phyloP scores from a whole-genome alignment of 1,140 invertebrate species.

The Mactra quadrangularis region DNA sequence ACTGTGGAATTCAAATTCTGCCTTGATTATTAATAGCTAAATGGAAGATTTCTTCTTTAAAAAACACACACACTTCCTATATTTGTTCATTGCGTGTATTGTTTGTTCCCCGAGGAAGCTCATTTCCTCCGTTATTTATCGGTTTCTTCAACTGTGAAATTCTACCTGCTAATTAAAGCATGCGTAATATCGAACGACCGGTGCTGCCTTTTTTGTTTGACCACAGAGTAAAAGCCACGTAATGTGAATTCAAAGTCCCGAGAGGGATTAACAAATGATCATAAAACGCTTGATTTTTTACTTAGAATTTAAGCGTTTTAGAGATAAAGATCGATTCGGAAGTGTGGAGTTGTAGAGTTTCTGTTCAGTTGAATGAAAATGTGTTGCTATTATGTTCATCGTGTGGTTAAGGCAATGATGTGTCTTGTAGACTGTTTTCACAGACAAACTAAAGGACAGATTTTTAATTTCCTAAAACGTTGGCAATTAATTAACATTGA shows the following conservation, averaged over 20 bases:
- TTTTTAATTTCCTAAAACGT: too few relatives aligned
- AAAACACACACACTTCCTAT: too few relatives aligned
- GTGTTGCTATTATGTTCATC: too few relatives aligned
- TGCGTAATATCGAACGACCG: conserved; percentile 2
- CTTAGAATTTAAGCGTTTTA: background rate
- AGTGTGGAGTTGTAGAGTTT: background rate
- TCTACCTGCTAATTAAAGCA: conserved; percentile 29
- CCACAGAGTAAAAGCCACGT: conserved; percentile 43
- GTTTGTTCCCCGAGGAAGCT: conserved; percentile 13
- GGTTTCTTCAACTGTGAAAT: conserved; percentile 14
- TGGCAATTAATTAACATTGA: too few relatives aligned
- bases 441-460: too few relatives aligned
- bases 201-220: conserved; percentile 40
- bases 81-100: background rate
- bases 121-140: conserved; percentile 39
- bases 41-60: too few relatives aligned
- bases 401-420: too few relatives aligned
- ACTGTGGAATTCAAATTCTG: too few relatives aligned
- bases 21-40: too few relatives aligned
- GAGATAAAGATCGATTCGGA: background rate
- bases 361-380: too few relatives aligned
- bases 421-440: too few relatives aligned
- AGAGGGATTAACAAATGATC: conserved; percentile 43
- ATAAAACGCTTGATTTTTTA: conserved; percentile 41
- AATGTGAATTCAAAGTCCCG: conserved; percentile 41